Evolutionary conservation across 2,888 invertebrate species (phyloP).

Genomic region (Holacanthella duospinosa): DNA sequence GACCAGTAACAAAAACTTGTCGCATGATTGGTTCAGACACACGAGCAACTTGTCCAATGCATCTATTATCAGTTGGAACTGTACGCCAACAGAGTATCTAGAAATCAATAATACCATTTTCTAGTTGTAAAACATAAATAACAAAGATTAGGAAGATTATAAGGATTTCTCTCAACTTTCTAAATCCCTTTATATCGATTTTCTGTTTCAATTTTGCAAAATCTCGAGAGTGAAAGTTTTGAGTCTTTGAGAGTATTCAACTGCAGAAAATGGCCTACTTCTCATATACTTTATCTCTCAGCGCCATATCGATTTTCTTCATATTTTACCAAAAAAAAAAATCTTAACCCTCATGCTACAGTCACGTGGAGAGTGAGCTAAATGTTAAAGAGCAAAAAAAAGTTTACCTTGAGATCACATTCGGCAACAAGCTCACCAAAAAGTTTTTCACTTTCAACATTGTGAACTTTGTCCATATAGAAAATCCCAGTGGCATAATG

Average conservation of each 20-base stretch:
- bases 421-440: constrained; percentile 71
- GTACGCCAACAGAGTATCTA: constrained; percentile 86
- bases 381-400: no score
- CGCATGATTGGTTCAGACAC: constrained; percentile 92
- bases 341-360: no score
- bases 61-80: constrained; percentile 73
- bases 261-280: no score
- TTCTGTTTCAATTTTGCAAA: neutral
- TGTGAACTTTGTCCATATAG: constrained; percentile 76
- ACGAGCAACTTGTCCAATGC: constrained; percentile 82
- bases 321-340: no score
- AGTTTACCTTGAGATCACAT: constrained; percentile 61
- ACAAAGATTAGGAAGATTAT: neutral
- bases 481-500: constrained; percentile 93
- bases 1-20: constrained; percentile 77
- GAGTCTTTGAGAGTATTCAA: no score
- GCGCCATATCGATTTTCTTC: no score
- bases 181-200: no score
- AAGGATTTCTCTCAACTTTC: neutral
- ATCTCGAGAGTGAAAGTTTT: no score
- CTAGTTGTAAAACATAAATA: neutral
- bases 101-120: constrained; percentile 12
- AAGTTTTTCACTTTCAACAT: constrained; percentile 64
- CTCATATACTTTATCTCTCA: no score
- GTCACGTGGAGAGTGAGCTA: no score